Evolutionary conservation across 1,140 invertebrate genomes (phyloP).

Genomic region (Drosophila chauvacae): DNA sequence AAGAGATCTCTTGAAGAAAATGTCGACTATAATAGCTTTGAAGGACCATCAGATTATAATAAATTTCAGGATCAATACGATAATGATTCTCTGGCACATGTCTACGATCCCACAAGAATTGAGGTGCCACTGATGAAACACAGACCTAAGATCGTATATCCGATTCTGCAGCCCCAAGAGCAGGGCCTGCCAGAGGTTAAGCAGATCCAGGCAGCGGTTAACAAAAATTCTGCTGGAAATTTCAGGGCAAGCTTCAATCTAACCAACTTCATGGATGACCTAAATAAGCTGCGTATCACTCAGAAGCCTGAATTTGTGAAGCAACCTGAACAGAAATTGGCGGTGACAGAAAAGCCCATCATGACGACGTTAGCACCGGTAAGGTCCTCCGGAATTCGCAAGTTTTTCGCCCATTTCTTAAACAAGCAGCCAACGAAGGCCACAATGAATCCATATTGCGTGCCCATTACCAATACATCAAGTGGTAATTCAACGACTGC

Average conservation of each 20-base stretch:
- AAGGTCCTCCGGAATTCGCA: conserved; percentile 26
- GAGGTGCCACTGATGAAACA: conserved; percentile 54
- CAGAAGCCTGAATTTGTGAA: not conserved
- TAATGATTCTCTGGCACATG: not conserved
- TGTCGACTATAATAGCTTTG: conserved; percentile 4
- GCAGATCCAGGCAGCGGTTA: not conserved
- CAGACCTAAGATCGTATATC: not conserved
- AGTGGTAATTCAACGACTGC: not conserved
- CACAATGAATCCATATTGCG: conserved; percentile 56
- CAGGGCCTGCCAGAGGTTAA: not conserved
- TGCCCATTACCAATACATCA: conserved; percentile 22
- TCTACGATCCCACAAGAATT: conserved; percentile 37
- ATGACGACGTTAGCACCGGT: not conserved
- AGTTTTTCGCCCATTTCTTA: conserved; percentile 36
- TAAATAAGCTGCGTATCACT: conserved; percentile 32
- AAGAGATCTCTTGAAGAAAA: conserved; percentile 20
- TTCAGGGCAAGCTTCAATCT: conserved; percentile 48
- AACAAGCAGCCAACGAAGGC: conserved; percentile 19
- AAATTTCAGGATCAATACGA: conserved; percentile 3
- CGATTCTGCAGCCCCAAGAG: not conserved
- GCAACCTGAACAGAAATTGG: not conserved
- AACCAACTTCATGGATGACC: conserved; percentile 39
- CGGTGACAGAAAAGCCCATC: not conserved
- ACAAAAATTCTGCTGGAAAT: not conserved
- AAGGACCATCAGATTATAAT: not conserved